phyloP scores from a whole-genome alignment of 2,113 vertebrate genomes.

The Anthoscopus minutus region DNA sequence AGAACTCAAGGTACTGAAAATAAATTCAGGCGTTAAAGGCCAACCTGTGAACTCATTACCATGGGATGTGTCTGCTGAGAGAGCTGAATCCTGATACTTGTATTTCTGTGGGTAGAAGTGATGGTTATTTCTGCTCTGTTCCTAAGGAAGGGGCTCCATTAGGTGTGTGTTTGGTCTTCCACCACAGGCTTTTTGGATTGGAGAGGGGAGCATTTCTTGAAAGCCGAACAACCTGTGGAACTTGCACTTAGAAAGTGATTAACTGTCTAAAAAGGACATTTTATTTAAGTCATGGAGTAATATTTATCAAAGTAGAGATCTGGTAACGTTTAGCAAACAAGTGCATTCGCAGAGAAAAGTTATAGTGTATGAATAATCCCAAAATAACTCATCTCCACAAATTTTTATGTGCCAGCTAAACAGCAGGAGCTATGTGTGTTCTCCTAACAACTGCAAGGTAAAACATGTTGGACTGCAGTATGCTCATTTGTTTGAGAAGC shows the following conservation, averaged over 20 bases:
- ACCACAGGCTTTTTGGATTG: background rate
- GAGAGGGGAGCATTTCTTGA: background rate
- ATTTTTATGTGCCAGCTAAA: background rate
- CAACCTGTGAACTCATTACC: background rate
- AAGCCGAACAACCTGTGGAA: background rate
- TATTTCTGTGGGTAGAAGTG: background rate
- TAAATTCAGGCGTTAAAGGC: background rate
- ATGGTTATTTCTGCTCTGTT: background rate
- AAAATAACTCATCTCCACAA: background rate
- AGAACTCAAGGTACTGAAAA: background rate
- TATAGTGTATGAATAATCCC: background rate
- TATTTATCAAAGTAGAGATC: background rate
- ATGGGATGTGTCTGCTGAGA: background rate
- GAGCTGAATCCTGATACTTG: background rate
- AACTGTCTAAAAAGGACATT: background rate
- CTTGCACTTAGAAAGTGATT: background rate
- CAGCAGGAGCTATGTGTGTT: background rate
- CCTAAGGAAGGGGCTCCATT: background rate
- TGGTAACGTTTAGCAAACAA: background rate
- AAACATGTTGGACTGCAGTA: background rate
- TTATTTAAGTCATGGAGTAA: background rate
- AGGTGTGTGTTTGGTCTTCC: background rate
- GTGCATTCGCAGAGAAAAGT: background rate
- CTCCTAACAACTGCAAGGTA: background rate
- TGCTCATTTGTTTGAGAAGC: background rate